Base-by-base conservation (phyloP, 2,797 vertebrate species). In the Agapornis canus region DNA sequence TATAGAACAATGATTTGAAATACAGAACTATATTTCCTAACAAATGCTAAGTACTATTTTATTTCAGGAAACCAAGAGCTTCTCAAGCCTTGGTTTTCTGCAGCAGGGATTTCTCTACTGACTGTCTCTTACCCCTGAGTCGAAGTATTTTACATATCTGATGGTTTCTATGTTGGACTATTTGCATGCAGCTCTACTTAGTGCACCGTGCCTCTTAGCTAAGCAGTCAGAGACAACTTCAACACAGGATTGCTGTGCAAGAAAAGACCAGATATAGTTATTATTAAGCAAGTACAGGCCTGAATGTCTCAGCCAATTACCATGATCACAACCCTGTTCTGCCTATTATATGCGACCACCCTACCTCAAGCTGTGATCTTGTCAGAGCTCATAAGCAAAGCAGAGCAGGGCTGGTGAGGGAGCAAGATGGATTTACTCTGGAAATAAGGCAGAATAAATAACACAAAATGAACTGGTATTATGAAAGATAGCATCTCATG, bases 401-500 rank as follows among this genome's bases (percentile, higher is more conserved):
- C 19, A 54, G 49, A 91, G 39, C 0, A 1, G 25, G 32, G 71
- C 52, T 92, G 47, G 71, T 78, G 54, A 90, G 35, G 82, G 29
- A 75, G 42, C 10, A 60, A 73, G 79, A 88, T 35, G 57, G 57
- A 89, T 83, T 93, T 43, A 23, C n/a, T 80, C 40, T 82, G n/a
- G 60, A 95, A 95, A 90, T 85, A 87, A 81, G 64, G 35, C 42
- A 65, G 84, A 43, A 91, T 85, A 94, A 92, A 64, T 35, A 78
- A 40, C 19, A 75, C 6, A 47, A 61, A 82, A 77, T 65, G 35
- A 91, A 61, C 4, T 59, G 39, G 10, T 65, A 72, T 35, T 91
- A 91, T 59, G 37, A 42, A 86, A 85, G n/a, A 22, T 37, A 92
- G n/a, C 4, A 4, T 78, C 39, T 71, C 51, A 65, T 61, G 52